A percentile compares a stretch with the other conserved stretches of the same genome.
phyloP scores from a whole-genome alignment of 2,113 vertebrate genomes.

The Scomber japonicus region DNA sequence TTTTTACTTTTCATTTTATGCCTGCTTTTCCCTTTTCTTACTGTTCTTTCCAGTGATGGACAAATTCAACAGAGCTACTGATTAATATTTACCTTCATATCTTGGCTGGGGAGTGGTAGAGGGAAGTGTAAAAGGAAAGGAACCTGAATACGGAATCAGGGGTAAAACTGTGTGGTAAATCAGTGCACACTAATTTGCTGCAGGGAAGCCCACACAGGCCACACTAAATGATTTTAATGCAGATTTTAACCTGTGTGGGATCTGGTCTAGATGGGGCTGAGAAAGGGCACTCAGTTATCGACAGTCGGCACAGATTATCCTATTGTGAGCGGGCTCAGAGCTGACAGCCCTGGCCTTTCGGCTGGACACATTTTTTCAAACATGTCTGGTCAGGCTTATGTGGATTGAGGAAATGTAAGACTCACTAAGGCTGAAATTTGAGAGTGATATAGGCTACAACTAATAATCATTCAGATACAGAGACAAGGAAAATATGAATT shows the following conservation, averaged over 20 bases:
- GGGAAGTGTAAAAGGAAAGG: slow-evolving; percentile 27
- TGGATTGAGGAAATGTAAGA: slow-evolving; percentile 53
- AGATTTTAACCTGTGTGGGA: slow-evolving; percentile 66
- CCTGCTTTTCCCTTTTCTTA: slow-evolving; percentile 56
- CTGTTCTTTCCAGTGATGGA: slow-evolving; percentile 40
- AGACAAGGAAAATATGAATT: slow-evolving; percentile 4
- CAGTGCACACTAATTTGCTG: slow-evolving; percentile 39
- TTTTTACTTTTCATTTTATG: slow-evolving; percentile 60
- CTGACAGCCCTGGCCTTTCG: slow-evolving; percentile 76
- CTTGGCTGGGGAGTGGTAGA: slow-evolving; percentile 14
- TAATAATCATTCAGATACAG: slow-evolving; percentile 42
- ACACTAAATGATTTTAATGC: slow-evolving; percentile 64
- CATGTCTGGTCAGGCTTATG: slow-evolving; percentile 59
- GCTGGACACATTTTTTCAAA: slow-evolving; percentile 60
- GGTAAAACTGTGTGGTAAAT: slow-evolving; percentile 47
- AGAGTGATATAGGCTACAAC: slow-evolving; percentile 28
- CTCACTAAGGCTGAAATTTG: slow-evolving; percentile 54
- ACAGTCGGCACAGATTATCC: slow-evolving; percentile 72
- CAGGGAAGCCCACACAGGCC: slow-evolving; percentile 35
- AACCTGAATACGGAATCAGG: slow-evolving; percentile 24
- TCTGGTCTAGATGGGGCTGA: slow-evolving; percentile 46
- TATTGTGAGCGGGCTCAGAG: slow-evolving; percentile 59
- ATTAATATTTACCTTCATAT: slow-evolving; percentile 53
- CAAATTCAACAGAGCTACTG: slow-evolving; percentile 55
- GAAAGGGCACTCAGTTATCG: slow-evolving; percentile 70